phyloP scores from a whole-genome alignment of 2,113 vertebrate genomes.

The Calyptommatus sinebrachiatus region DNA sequence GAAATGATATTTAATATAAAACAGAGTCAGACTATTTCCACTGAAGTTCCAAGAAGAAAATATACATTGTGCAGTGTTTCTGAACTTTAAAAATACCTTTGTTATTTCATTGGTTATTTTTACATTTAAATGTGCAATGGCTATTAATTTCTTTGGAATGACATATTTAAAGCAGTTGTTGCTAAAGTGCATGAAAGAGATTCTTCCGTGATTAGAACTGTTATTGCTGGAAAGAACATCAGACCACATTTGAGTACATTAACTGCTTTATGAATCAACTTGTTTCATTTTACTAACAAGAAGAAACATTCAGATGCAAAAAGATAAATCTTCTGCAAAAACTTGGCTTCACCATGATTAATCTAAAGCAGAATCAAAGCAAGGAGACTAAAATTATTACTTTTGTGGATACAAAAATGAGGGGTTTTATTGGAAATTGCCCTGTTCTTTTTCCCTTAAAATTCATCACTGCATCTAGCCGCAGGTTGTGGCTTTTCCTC shows the following conservation, averaged over 20 bases:
- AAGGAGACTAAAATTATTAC: constrained; percentile 26
- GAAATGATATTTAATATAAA: constrained; percentile 62
- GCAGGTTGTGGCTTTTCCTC: background rate
- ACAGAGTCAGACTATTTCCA: constrained; percentile 59
- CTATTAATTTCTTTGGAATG: constrained; percentile 51
- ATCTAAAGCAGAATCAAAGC: constrained; percentile 47
- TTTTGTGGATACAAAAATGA: constrained; percentile 11
- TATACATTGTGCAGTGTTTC: constrained; percentile 62
- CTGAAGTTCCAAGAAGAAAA: constrained; percentile 65
- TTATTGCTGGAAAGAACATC: constrained; percentile 64
- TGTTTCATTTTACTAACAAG: constrained; percentile 56
- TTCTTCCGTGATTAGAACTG: constrained; percentile 60
- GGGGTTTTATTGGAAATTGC: constrained; percentile 20
- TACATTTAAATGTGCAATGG: constrained; percentile 55
- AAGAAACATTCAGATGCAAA: constrained; percentile 27
- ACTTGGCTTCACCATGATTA: constrained; percentile 39
- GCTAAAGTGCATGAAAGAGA: constrained; percentile 51
- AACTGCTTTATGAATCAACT: constrained; percentile 51
- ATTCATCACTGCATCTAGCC: constrained; percentile 19
- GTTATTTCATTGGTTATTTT: constrained; percentile 63
- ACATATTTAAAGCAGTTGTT: constrained; percentile 63
- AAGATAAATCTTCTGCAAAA: constrained; percentile 43
- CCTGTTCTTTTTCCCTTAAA: constrained; percentile 35
- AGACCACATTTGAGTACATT: constrained; percentile 42
- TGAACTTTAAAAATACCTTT: constrained; percentile 49